Conservation (phyloP, 1,140 invertebrate species). For the Euborellia annulipes region DNA sequence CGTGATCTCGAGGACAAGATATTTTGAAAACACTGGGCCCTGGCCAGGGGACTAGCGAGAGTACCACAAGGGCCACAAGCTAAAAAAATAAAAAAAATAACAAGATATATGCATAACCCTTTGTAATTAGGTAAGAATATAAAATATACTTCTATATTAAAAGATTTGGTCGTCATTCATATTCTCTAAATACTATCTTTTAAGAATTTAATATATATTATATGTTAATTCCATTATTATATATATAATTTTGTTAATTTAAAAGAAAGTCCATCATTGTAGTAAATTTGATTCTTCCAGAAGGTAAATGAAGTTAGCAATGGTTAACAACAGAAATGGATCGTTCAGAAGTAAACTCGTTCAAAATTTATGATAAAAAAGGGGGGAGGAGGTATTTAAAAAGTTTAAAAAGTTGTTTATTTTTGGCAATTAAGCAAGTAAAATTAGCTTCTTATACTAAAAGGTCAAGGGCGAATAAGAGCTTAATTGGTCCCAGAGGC, state of each 20-base stretch:
- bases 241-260: background rate
- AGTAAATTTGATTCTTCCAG: background rate
- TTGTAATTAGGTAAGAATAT: background rate
- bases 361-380: no score
- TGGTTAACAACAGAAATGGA: background rate
- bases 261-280: background rate
- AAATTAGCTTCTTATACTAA: no score
- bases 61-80: constrained; percentile 59
- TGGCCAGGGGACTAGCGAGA: constrained; percentile 72
- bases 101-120: background rate
- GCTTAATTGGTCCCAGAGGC: no score
- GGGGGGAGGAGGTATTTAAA: no score
- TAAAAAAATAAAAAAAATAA: constrained; percentile 20
- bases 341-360: constrained; percentile 20
- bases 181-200: constrained; percentile 19
- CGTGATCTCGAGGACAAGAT: constrained; percentile 74
- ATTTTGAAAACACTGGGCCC: constrained; percentile 70
- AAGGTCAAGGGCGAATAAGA: no score
- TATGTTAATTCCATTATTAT: background rate
- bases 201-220: background rate
- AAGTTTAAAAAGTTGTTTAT: no score
- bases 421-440: no score
- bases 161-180: constrained; percentile 55
- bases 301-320: background rate
- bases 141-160: constrained; percentile 49